Conservation (phyloP, 2,888 invertebrate genomes). For the Dicyrtoma fusca region DNA sequence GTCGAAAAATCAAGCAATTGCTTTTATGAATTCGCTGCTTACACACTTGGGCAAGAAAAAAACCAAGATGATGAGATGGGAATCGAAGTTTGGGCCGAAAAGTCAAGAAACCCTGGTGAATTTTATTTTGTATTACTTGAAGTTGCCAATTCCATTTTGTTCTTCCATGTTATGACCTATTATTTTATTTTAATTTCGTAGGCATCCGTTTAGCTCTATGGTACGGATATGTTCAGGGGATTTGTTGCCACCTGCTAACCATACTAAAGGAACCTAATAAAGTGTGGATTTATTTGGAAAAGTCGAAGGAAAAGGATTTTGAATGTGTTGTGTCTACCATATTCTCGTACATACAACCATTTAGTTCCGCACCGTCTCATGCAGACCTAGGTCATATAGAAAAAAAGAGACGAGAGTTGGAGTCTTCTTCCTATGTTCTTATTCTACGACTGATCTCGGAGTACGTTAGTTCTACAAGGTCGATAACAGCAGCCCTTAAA, state of each 20-base stretch:
- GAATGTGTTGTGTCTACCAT: slow-evolving; percentile 5
- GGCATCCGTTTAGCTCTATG: not conserved
- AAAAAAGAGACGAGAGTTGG: slow-evolving; percentile 6
- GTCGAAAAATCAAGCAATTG: not conserved
- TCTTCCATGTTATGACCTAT: too few species aligned
- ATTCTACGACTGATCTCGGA: slow-evolving; percentile 26
- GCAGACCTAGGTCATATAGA: not conserved
- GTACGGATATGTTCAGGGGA: not conserved
- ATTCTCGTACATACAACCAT: not conserved
- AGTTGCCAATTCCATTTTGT: not conserved
- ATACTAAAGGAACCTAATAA: too few species aligned
- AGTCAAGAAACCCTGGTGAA: not conserved
- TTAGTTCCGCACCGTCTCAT: not conserved
- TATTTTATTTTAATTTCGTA: too few species aligned
- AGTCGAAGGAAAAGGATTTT: slow-evolving; percentile 14
- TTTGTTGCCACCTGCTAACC: too few species aligned
- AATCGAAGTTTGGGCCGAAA: not conserved
- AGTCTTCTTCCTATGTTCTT: not conserved
- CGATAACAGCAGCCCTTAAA: not conserved
- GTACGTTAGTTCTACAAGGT: slow-evolving; percentile 2
- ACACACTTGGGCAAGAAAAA: not conserved
- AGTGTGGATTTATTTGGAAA: not conserved
- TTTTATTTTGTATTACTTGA: not conserved
- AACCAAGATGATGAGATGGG: not conserved
- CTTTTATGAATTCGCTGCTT: not conserved